These are phyloP conservation scores for Trachelus troglodyta DNA, from an alignment of 2,888 invertebrate genomes.

Conservation along the genomic window DNA sequence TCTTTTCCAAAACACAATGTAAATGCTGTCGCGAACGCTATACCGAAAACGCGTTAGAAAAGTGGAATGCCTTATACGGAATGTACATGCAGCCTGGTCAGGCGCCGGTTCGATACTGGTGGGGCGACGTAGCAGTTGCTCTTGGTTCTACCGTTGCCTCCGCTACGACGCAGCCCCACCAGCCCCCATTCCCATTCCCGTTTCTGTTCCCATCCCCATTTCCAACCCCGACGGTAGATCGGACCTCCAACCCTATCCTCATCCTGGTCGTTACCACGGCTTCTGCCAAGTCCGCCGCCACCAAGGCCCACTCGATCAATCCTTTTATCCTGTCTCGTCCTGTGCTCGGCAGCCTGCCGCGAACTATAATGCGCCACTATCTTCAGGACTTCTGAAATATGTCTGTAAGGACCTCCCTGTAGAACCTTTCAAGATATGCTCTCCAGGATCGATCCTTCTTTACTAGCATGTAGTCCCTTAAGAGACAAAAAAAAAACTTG, in stretches of 20 bases:
- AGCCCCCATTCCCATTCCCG: slow-evolving; percentile 32
- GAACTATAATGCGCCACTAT: neutral
- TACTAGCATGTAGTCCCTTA: neutral
- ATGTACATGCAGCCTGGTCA: slow-evolving; percentile 47
- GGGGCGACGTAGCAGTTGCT: slow-evolving; percentile 26
- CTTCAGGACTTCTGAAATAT: neutral
- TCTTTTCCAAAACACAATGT: neutral
- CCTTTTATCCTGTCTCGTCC: slow-evolving; percentile 39
- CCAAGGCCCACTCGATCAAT: slow-evolving; percentile 43
- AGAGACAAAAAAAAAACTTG: neutral
- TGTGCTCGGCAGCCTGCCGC: neutral
- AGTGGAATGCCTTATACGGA: slow-evolving; percentile 45
- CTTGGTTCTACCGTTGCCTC: slow-evolving; percentile 2
- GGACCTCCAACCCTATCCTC: slow-evolving; percentile 12
- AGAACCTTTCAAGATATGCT: neutral
- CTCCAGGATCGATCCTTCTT: neutral
- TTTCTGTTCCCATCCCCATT: slow-evolving; percentile 34
- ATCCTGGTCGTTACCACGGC: slow-evolving; percentile 23
- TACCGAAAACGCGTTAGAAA: slow-evolving; percentile 18
- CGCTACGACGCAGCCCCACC: slow-evolving; percentile 35
- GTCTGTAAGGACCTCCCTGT: neutral
- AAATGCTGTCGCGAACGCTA: neutral
- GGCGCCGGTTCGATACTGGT: slow-evolving; percentile 66
- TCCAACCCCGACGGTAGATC: slow-evolving; percentile 10
- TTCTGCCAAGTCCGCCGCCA: slow-evolving; percentile 22